These are phyloP conservation scores for Rhingia rostrata DNA, from an alignment of 2,888 invertebrate species.

Conservation along the genomic window DNA sequence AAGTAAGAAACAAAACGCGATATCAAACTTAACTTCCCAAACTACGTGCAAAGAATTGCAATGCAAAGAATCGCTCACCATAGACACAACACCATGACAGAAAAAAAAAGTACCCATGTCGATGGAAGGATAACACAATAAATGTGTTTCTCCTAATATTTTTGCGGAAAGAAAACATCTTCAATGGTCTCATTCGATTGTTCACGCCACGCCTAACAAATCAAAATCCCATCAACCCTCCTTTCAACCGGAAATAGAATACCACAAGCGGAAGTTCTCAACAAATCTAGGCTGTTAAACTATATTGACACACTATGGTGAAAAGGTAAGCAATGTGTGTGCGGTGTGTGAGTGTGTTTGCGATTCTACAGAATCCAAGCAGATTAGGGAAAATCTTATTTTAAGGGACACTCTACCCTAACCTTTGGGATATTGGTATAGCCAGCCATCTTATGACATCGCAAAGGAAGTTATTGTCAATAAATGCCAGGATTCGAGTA, in stretches of 20 bases:
- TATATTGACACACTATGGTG: slow-evolving; percentile 22
- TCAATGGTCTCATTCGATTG: slow-evolving; percentile 11
- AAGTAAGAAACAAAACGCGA: slow-evolving; percentile 2
- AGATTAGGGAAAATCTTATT: slow-evolving; percentile 33
- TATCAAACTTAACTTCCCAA: slow-evolving; percentile 27
- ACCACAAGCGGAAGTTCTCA: slow-evolving; percentile 22
- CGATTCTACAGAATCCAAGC: slow-evolving; percentile 21
- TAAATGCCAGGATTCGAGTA: slow-evolving; percentile 35
- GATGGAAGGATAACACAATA: slow-evolving; percentile 31
- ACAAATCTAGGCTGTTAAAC: slow-evolving; percentile 39
- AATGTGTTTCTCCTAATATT: slow-evolving; percentile 1
- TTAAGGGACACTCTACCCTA: slow-evolving; percentile 15
- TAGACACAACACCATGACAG: no score
- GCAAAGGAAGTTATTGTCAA: slow-evolving; percentile 45
- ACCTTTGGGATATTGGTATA: not conserved
- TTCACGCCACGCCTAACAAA: slow-evolving; percentile 44
- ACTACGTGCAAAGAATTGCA: slow-evolving; percentile 52
- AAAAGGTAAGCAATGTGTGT: slow-evolving; percentile 24
- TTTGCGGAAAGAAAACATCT: not conserved
- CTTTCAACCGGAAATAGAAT: slow-evolving; percentile 46
- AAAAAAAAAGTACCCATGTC: slow-evolving; percentile 16
- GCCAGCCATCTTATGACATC: slow-evolving; percentile 40
- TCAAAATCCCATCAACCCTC: slow-evolving; percentile 50
- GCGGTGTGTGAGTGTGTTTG: not conserved
- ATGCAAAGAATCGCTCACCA: slow-evolving; percentile 5